Conservation (phyloP, 2,113 vertebrate genomes). For the Dipodomys stephensi region DNA sequence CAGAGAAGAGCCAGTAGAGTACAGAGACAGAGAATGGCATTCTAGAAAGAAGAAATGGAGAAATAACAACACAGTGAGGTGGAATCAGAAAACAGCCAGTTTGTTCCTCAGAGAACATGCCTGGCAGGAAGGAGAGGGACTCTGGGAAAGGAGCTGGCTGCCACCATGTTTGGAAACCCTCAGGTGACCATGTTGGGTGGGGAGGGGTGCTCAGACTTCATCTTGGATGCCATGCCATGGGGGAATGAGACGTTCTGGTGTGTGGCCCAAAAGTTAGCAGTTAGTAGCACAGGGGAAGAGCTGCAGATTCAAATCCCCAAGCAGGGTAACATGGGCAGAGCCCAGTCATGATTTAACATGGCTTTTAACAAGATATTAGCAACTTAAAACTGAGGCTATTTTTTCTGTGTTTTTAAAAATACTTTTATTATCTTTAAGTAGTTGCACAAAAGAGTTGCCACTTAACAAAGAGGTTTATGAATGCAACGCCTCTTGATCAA, state of each 20-base stretch:
- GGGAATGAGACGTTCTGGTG: background rate
- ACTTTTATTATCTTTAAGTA: no score
- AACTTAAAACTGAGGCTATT: background rate
- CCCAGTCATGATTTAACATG: background rate
- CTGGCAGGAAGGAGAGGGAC: no score
- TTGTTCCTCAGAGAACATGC: background rate
- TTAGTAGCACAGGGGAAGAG: background rate
- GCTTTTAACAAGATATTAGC: no score
- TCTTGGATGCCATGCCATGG: no score
- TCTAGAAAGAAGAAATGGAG: background rate
- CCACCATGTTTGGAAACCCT: background rate
- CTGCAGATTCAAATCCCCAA: background rate
- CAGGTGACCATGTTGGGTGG: no score
- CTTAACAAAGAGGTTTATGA: no score
- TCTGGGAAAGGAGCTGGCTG: no score
- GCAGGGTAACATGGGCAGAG: background rate
- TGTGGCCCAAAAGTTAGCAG: background rate
- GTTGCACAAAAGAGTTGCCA: no score
- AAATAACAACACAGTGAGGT: background rate
- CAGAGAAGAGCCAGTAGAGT: background rate
- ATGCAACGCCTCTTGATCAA: no score
- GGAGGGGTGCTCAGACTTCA: background rate
- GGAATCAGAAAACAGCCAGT: fast-evolving
- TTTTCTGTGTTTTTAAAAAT: background rate
- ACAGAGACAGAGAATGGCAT: background rate